Evolutionary conservation across 2,113 vertebrate genomes (phyloP), one percentile per base, ranked within the genome.

Genomic region (Grus americana): DNA sequence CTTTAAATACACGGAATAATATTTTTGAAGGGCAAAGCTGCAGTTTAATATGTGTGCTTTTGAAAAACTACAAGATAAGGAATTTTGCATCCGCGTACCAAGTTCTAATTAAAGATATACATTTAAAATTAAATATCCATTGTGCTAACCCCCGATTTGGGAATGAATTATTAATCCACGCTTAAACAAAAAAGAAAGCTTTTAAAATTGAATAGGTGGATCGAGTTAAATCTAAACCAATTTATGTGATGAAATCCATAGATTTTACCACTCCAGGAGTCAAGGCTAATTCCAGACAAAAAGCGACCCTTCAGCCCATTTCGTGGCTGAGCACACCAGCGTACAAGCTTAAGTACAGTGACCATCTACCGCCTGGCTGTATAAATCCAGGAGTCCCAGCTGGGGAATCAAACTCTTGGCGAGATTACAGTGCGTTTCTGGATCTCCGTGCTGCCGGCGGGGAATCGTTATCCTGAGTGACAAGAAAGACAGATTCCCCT

Each of bases 381-480:
- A 91, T 92, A 97, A 97, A 98, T 82, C 93, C 54, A 5, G 79
- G 91, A 93, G 92, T 94, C 97, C 86, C 97, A 95, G 95, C 76
- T 96, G 95, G 92, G 97, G 94, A 98, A 97, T 97, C 91, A 90
- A 92, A 96, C 92, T 95, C 93, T 80, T 68, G 9, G 96, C 92
- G 86, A 98, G 98, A 98, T 98, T 97, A 97, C 95, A 91, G 95
- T 30, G 7, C 91, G 52, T 96, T 98, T 96, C 96, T 97, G 94
- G 92, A 98, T 97, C 95, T 96, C 81, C 30, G 81, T 91, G 95
- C 95, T 89, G 97, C 97, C 52, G 21, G 92, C 80, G 38, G 95
- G 92, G 95, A 96, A 97, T 91, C 29, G 3, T 98, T 97, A 98
- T 97, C 94, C 97, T 97, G 97, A 98, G 95, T 97, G 98, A 97